Percentiles rank a stretch among this genome's conserved stretches.
Conservation (phyloP, 2,113 vertebrate species). For the Callaeas wilsoni region DNA sequence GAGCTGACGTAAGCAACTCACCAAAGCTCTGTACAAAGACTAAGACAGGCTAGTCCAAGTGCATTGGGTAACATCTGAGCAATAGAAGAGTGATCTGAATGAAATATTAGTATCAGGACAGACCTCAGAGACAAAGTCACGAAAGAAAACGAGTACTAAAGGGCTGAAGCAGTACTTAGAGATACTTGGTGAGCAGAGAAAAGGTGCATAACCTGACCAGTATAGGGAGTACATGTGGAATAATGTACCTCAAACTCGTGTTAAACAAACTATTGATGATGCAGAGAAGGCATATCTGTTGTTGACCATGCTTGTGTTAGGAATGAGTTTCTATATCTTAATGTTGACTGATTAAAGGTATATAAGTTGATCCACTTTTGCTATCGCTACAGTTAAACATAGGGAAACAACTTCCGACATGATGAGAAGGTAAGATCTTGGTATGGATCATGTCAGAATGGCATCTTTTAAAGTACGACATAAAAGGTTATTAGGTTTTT, state of each 20-base stretch:
- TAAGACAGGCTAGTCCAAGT: background rate
- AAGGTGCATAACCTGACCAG: background rate
- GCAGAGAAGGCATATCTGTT: background rate
- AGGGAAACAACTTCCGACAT: background rate
- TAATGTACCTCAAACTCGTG: background rate
- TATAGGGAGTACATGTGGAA: background rate
- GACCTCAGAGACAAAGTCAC: background rate
- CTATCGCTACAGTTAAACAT: background rate
- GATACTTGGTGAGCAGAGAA: background rate
- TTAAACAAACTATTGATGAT: background rate
- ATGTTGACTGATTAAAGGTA: background rate
- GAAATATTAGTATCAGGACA: background rate
- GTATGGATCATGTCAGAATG: background rate
- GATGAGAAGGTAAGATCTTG: background rate
- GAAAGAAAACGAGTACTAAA: background rate
- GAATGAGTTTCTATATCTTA: background rate
- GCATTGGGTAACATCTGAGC: accelerated
- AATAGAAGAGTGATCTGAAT: background rate
- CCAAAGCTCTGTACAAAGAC: background rate
- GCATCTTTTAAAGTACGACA: background rate
- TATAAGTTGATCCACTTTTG: background rate
- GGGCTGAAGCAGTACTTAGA: background rate
- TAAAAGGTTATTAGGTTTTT: background rate
- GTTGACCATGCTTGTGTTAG: background rate
- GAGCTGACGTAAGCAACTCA: background rate